Evolutionary conservation across 2,113 vertebrate genomes (phyloP).

Genomic region (Ivindomyrus marchei): DNA sequence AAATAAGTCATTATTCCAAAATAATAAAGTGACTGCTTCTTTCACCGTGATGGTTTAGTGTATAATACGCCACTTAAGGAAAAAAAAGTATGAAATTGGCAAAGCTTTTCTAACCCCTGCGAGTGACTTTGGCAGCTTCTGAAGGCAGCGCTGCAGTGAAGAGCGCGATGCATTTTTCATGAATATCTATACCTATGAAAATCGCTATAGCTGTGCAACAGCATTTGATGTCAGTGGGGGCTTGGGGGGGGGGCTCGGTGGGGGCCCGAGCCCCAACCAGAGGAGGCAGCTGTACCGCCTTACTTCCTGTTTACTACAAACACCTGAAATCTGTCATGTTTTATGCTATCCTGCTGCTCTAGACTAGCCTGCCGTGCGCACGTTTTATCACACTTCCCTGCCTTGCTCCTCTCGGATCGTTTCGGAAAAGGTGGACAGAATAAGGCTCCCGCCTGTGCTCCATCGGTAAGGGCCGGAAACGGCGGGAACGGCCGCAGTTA

Average conservation of each 20-base stretch:
- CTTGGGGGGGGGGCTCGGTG: not conserved
- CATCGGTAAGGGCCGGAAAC: not conserved
- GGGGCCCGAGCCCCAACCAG: not conserved
- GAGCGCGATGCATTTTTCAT: not conserved
- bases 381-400: not conserved
- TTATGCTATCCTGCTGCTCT: not conserved
- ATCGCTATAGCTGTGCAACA: not conserved
- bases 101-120: not conserved
- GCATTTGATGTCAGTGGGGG: not conserved
- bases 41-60: not conserved
- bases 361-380: not conserved
- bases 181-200: conserved; percentile 8
- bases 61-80: not conserved
- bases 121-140: not conserved
- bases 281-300: not conserved
- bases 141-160: not conserved
- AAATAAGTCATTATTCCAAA: not conserved
- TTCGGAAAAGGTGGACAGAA: not conserved
- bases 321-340: conserved; percentile 9
- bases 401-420: not conserved
- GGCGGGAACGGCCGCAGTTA: not conserved
- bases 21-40: not conserved
- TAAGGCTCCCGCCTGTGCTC: not conserved
- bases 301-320: not conserved
- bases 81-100: not conserved